phyloP scores from a whole-genome alignment of 2,113 vertebrate species.

The Leptodactylus fuscus region DNA sequence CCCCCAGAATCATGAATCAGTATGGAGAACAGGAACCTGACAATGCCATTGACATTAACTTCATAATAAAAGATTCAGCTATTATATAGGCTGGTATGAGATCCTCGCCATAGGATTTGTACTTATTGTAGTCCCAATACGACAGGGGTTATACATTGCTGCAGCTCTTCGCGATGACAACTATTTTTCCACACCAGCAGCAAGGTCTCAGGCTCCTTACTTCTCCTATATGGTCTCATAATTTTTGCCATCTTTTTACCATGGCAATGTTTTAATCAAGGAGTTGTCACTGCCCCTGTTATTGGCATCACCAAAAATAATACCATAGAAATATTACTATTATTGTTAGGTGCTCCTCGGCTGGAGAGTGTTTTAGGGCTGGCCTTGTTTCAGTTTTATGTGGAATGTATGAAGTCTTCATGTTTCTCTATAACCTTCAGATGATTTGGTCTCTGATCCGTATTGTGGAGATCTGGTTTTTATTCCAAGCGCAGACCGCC shows the following conservation, averaged over 20 bases:
- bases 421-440: constrained; percentile 19
- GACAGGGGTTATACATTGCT: too few relatives aligned
- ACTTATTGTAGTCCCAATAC: too few relatives aligned
- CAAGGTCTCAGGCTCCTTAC: not conserved
- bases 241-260: too few relatives aligned
- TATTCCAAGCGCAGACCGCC: constrained; percentile 23
- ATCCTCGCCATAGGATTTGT: too few relatives aligned
- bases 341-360: not conserved
- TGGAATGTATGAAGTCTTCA: constrained; percentile 16
- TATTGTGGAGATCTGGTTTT: constrained; percentile 28
- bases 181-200: not conserved
- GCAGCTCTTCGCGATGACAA: not conserved
- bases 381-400: not conserved
- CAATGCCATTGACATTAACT: too few relatives aligned
- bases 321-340: too few relatives aligned
- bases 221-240: not conserved
- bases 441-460: constrained; percentile 23
- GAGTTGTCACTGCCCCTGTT: not conserved
- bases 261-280: too few relatives aligned
- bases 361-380: not conserved
- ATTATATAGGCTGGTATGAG: not conserved
- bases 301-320: not conserved
- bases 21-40: too few relatives aligned
- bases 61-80: too few relatives aligned
- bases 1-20: too few relatives aligned